phyloP scores from a whole-genome alignment of 2,888 invertebrate species.

The Pseudococcus viburni region DNA sequence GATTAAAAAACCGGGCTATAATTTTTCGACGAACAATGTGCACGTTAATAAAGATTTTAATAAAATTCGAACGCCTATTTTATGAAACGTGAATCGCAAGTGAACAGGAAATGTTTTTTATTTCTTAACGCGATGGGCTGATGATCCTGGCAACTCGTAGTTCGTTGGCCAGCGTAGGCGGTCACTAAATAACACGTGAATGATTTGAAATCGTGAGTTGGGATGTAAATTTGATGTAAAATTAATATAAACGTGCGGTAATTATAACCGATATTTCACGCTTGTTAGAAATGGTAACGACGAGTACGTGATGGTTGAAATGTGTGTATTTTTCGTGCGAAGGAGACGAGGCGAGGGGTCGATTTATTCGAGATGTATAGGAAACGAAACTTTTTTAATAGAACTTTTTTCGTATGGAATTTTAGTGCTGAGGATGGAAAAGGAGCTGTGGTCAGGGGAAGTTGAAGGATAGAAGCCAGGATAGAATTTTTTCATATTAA shows the following conservation, averaged over 20 bases:
- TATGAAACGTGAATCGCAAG: background rate
- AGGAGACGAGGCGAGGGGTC: too few relatives aligned
- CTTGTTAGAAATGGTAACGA: slow-evolving; percentile 35
- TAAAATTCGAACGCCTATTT: background rate
- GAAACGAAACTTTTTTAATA: too few relatives aligned
- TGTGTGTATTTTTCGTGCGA: background rate
- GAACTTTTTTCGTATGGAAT: too few relatives aligned
- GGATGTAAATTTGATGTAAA: slow-evolving; percentile 18
- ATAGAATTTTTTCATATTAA: too few relatives aligned
- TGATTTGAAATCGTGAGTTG: slow-evolving; percentile 12
- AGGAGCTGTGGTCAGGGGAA: too few relatives aligned
- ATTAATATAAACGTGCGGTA: background rate
- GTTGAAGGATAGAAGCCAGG: too few relatives aligned
- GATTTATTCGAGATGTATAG: too few relatives aligned
- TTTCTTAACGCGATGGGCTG: too few relatives aligned
- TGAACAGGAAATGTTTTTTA: too few relatives aligned
- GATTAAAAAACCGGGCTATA: background rate
- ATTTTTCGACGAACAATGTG: background rate
- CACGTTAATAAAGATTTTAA: background rate
- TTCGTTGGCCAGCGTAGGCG: background rate
- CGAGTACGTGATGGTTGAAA: background rate
- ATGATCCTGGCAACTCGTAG: background rate
- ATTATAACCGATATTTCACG: slow-evolving; percentile 27
- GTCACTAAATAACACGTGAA: background rate
- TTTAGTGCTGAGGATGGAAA: too few relatives aligned